phyloP scores from a whole-genome alignment of 2,797 vertebrate species.

The Enteromius radiatus region DNA sequence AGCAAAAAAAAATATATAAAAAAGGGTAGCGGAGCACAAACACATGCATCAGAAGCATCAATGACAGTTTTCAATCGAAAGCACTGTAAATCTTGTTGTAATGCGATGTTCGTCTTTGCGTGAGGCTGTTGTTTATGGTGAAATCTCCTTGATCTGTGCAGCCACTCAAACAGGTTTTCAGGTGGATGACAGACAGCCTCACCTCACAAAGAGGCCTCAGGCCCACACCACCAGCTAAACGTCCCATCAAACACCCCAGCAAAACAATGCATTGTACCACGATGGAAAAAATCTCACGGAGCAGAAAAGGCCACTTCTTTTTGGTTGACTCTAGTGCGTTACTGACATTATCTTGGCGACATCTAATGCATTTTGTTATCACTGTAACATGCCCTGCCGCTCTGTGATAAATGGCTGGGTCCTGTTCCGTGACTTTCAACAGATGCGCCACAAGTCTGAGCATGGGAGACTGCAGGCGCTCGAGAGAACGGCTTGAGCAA shows the following conservation, averaged over 20 bases:
- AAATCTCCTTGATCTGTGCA: constrained; percentile 42
- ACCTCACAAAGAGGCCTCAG: constrained; percentile 19
- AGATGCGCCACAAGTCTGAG: constrained; percentile 41
- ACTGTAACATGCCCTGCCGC: not conserved
- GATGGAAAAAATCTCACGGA: too few relatives aligned
- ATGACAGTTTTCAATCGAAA: not conserved
- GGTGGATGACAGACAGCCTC: constrained; percentile 45
- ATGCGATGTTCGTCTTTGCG: not conserved
- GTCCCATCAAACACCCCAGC: not conserved
- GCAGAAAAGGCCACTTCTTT: not conserved
- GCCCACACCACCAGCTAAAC: constrained; percentile 10
- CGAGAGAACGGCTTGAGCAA: constrained; percentile 23
- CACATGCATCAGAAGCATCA: constrained; percentile 15
- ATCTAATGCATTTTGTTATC: constrained; percentile 5
- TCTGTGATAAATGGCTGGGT: constrained; percentile 17
- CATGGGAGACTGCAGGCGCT: constrained; percentile 25
- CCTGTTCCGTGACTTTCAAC: constrained; percentile 49
- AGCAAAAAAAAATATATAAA: constrained; percentile 43
- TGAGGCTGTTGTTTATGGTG: not conserved
- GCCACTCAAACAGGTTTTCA: constrained; percentile 56
- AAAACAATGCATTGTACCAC: not conserved
- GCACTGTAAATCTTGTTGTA: not conserved
- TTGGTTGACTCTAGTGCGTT: not conserved
- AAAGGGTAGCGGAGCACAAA: not conserved
- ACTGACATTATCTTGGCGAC: not conserved